Conservation (phyloP, 1,140 invertebrate species). For the Planococcus citri region DNA sequence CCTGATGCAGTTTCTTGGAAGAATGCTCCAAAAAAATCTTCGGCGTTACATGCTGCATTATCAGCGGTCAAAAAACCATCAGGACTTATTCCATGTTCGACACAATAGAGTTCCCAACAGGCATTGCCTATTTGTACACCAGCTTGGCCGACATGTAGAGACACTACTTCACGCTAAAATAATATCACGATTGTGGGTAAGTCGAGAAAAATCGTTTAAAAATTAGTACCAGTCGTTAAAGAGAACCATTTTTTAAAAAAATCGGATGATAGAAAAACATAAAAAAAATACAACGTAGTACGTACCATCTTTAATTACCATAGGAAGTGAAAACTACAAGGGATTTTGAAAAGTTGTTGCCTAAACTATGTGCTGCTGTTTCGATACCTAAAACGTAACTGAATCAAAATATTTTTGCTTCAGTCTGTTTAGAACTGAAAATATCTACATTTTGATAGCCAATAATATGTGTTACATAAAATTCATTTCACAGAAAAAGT, state of each 20-base stretch:
- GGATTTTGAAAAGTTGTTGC: background rate
- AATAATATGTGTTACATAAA: too few relatives aligned
- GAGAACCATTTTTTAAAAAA: too few relatives aligned
- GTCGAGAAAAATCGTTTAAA: too few relatives aligned
- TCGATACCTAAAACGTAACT: background rate
- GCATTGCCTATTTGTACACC: constrained; percentile 75
- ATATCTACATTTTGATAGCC: too few relatives aligned
- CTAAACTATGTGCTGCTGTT: background rate
- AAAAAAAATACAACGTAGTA: background rate
- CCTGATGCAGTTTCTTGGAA: constrained; percentile 52
- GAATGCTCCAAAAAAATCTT: constrained; percentile 46
- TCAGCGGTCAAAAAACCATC: constrained; percentile 39
- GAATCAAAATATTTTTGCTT: background rate
- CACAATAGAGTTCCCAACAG: constrained; percentile 47
- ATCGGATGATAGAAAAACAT: background rate
- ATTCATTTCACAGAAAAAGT: too few relatives aligned
- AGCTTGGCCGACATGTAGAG: constrained; percentile 42
- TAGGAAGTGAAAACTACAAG: background rate
- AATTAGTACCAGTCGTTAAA: too few relatives aligned
- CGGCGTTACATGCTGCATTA: background rate
- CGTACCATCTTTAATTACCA: background rate
- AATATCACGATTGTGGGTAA: background rate
- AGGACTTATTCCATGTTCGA: constrained; percentile 66
- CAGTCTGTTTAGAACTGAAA: too few relatives aligned
- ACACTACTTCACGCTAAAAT: constrained; percentile 21